phyloP scores from a whole-genome alignment of 2,888 invertebrate species.

The Eristalis arbustorum region DNA sequence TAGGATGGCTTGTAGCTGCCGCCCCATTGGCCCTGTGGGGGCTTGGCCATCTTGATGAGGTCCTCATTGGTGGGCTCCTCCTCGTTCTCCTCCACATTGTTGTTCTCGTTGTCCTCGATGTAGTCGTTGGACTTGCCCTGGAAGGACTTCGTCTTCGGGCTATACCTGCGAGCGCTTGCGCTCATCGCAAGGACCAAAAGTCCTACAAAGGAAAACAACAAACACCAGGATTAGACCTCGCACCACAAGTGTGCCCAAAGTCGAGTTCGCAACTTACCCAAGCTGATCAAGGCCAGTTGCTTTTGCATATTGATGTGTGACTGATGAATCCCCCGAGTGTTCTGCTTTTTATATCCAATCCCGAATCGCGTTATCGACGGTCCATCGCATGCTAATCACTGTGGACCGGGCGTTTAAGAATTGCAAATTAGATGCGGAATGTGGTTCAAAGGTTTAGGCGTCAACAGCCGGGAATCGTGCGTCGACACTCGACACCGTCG shows the following conservation, averaged over 20 bases:
- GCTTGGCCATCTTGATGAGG: slow-evolving; percentile 23
- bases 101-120: not conserved
- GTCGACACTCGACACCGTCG: too few species aligned
- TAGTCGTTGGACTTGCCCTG: not conserved
- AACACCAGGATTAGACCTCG: not conserved
- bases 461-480: not conserved
- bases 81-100: not conserved
- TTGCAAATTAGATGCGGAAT: slow-evolving; percentile 27
- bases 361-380: not conserved
- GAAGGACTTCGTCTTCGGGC: not conserved
- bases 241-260: too few species aligned
- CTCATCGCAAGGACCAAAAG: slow-evolving; percentile 20
- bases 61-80: slow-evolving; percentile 3
- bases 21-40: slow-evolving; percentile 1
- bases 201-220: slow-evolving; percentile 5
- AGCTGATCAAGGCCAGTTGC: slow-evolving; percentile 38
- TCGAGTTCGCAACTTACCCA: slow-evolving; percentile 24
- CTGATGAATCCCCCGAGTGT: slow-evolving; percentile 9
- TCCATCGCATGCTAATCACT: slow-evolving; percentile 28
- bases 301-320: slow-evolving; percentile 42
- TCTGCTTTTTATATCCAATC: slow-evolving; percentile 44
- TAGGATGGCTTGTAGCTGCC: not conserved
- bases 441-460: not conserved
- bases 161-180: slow-evolving; percentile 13
- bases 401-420: not conserved